A percentile compares a stretch with the other conserved stretches of the same genome.
Evolutionary conservation across 2,888 invertebrate genomes (phyloP).

Genomic region (Dascillus cervinus): DNA sequence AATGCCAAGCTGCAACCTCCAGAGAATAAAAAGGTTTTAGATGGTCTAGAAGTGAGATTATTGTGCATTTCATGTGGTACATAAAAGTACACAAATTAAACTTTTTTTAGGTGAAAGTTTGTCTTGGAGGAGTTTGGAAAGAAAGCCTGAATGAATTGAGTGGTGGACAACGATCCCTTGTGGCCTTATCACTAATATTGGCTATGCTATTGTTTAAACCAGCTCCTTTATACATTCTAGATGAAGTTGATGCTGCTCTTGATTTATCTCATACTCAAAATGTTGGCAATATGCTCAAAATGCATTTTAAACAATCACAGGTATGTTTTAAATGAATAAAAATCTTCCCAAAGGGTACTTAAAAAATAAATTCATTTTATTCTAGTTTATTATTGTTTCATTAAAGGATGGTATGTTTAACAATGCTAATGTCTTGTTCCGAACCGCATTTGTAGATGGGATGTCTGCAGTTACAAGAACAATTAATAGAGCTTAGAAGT

Average conservation of each 20-base stretch:
- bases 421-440: conserved; percentile 95
- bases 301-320: conserved; percentile 85
- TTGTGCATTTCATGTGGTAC: no score
- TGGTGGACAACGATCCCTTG: conserved; percentile 92
- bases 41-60: conserved; percentile 87
- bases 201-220: conserved; percentile 96
- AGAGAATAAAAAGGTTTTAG: conserved; percentile 61
- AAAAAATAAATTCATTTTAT: no score
- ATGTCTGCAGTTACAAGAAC: conserved; percentile 79
- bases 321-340: no score
- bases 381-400: conserved; percentile 94
- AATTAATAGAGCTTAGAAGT: no score
- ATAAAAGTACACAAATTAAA: no score
- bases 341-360: no score
- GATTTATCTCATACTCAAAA: conserved; percentile 98
- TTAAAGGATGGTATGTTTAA: conserved; percentile 99
- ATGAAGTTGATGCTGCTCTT: conserved; percentile 97
- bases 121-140: conserved; percentile 91
- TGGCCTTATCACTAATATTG: conserved; percentile 90
- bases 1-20: conserved; percentile 74
- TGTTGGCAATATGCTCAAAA: conserved; percentile 89
- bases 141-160: conserved; percentile 92
- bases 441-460: conserved; percentile 91
- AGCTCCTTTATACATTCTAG: conserved; percentile 97
- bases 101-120: conserved; percentile 62